Evolutionary conservation across 2,888 invertebrate species (phyloP).

Genomic region (Tipula lateralis): DNA sequence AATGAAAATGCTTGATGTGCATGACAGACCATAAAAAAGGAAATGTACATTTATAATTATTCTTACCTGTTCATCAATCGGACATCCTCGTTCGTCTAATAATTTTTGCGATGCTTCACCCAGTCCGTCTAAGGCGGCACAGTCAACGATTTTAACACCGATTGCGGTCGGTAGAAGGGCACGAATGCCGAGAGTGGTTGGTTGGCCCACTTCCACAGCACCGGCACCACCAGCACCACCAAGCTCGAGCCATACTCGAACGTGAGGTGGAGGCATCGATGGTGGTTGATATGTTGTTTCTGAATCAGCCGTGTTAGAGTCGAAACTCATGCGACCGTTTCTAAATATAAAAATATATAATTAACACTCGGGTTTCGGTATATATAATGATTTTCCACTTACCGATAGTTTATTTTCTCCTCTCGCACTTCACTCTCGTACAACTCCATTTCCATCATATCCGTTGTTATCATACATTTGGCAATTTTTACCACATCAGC

Average conservation of each 20-base stretch:
- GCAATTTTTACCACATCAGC: constrained; percentile 64
- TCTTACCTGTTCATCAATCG: constrained; percentile 59
- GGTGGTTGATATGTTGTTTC: constrained; percentile 38
- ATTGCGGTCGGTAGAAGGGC: constrained; percentile 58
- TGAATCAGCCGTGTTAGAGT: constrained; percentile 40
- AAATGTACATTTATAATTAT: no score
- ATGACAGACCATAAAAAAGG: no score
- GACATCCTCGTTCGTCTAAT: constrained; percentile 68
- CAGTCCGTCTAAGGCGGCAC: constrained; percentile 72
- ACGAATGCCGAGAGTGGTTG: constrained; percentile 56
- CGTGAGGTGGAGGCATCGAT: constrained; percentile 51
- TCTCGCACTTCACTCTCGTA: not conserved
- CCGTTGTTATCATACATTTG: constrained; percentile 51
- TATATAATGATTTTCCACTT: not conserved
- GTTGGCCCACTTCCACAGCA: constrained; percentile 67
- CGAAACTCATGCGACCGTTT: constrained; percentile 57
- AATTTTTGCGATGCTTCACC: constrained; percentile 70
- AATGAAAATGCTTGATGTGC: no score
- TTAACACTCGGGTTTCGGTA: no score
- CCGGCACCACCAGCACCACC: constrained; percentile 50
- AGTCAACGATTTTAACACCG: constrained; percentile 69
- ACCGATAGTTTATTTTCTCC: constrained; percentile 25
- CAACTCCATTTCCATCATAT: constrained; percentile 44
- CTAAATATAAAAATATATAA: constrained; percentile 46
- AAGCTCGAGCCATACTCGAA: constrained; percentile 70